Conservation (phyloP, 1,140 invertebrate species). For the Lanistes nyassanus region DNA sequence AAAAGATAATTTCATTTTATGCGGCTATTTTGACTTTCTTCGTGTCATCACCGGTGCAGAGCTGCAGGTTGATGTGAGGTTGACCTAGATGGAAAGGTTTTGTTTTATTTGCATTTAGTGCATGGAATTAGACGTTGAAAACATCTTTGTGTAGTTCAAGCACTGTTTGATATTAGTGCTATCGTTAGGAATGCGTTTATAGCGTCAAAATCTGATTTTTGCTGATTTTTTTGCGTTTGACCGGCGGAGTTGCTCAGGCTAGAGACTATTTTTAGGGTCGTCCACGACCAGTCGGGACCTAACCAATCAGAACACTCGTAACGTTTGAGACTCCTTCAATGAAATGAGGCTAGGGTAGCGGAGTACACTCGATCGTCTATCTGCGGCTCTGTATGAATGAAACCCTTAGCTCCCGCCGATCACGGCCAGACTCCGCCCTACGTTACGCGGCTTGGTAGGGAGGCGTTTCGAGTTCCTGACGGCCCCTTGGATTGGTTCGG, state of each 20-base stretch:
- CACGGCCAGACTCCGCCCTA: not conserved
- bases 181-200: constrained; percentile 13
- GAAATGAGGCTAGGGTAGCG: constrained; percentile 20
- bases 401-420: too few species aligned
- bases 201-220: constrained; percentile 24
- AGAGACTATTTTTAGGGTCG: constrained; percentile 19
- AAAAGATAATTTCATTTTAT: not conserved
- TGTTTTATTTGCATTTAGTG: constrained; percentile 20
- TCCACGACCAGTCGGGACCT: not conserved
- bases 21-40: constrained; percentile 7
- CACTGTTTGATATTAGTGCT: not conserved
- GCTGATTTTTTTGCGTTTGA: constrained; percentile 19
- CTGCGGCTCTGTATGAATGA: too few species aligned
- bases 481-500: too few species aligned
- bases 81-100: constrained; percentile 12
- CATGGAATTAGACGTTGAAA: constrained; percentile 6
- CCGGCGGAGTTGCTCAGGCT: constrained; percentile 17
- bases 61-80: too few species aligned
- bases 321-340: constrained; percentile 3
- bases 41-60: not conserved
- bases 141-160: not conserved
- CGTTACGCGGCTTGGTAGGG: not conserved
- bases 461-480: not conserved
- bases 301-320: constrained; percentile 18
- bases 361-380: constrained; percentile 6